Percentiles rank a stretch among this genome's conserved stretches.
Conservation (phyloP, 2,888 invertebrate species). For the Melangyna quadrimaculata region DNA sequence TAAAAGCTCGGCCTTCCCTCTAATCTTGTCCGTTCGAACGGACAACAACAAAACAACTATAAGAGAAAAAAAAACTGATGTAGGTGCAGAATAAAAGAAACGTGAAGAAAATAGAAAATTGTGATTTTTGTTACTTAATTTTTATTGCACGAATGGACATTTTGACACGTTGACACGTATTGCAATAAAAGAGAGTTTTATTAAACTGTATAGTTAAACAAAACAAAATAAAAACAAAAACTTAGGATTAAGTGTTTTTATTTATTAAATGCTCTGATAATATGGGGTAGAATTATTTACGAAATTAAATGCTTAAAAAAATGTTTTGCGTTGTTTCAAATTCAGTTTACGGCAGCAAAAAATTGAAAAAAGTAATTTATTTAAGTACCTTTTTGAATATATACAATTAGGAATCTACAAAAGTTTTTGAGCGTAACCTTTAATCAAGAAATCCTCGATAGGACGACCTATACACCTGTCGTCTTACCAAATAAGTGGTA, state of each 20-base stretch:
- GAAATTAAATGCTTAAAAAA: not conserved
- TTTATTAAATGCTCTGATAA: not conserved
- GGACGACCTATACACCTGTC: no score
- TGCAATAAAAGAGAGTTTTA: not conserved
- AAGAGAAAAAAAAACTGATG: slow-evolving; percentile 7
- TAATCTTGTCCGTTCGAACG: not conserved
- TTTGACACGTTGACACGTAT: slow-evolving; percentile 54
- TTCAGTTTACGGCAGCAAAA: no score
- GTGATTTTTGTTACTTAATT: slow-evolving; percentile 64
- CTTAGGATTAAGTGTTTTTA: not conserved
- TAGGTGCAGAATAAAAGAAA: slow-evolving; percentile 10
- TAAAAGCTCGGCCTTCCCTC: not conserved
- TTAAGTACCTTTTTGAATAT: no score
- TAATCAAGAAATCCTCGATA: no score
- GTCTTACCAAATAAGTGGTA: no score
- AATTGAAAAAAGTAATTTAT: no score
- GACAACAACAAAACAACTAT: not conserved
- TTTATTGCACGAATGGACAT: slow-evolving; percentile 45
- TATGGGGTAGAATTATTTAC: not conserved
- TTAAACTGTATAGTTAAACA: not conserved
- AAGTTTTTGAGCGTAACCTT: no score
- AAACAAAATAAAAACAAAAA: not conserved
- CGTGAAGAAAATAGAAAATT: slow-evolving; percentile 58
- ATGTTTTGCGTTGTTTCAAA: no score
- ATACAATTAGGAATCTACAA: no score